Evolutionary conservation across 2,888 invertebrate genomes (phyloP), one percentile per base, ranked within the genome.

Genomic region (Tetropium fuscum): DNA sequence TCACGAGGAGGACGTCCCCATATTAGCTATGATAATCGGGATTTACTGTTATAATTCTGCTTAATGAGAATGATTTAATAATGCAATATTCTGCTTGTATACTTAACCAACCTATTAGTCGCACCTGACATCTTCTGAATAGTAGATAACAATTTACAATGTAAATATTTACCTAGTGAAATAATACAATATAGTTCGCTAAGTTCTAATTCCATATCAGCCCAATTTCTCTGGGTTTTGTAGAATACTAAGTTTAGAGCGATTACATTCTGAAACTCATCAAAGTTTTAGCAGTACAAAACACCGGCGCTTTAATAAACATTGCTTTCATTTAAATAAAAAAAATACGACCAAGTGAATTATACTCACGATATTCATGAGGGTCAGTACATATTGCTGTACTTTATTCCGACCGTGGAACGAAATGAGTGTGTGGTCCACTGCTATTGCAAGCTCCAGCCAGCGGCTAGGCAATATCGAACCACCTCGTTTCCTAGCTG

Each of bases 321-420:
- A 13, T 8, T 6, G 41, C 18, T 20, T 7, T 38, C n/a, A 13
- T 41, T 22, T 41, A 22, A 3, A 22, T n/a, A 18, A 10, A 18
- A 41, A 18, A 40, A 40, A 15, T n/a, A 11, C 40, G 10, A n/a
- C 18, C 20, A 16, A 18, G 10, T 18, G 20, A 15, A 27, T 30
- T 44, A 27, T 78, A 88, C 90, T 88, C 84, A 92, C 93, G 70
- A 93, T 92, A 78, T 92, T 92, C 85, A 92, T 87, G 68, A 92
- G 83, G n/a, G 91, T 89, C 68, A 92, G 83, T 66, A 92, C 86
- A 78, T 92, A 93, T 70, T 89, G 88, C 74, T 88, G 87, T 53
- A 90, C 87, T 76, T 88, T 84, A 45, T 86, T 84, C 67, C 83
- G 84, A n/a, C 92, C 91, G 74, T 92, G 91, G 79, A 92, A 91